phyloP scores from a whole-genome alignment of 1,140 invertebrate species.

The Daktulosphaira vitifoliae region DNA sequence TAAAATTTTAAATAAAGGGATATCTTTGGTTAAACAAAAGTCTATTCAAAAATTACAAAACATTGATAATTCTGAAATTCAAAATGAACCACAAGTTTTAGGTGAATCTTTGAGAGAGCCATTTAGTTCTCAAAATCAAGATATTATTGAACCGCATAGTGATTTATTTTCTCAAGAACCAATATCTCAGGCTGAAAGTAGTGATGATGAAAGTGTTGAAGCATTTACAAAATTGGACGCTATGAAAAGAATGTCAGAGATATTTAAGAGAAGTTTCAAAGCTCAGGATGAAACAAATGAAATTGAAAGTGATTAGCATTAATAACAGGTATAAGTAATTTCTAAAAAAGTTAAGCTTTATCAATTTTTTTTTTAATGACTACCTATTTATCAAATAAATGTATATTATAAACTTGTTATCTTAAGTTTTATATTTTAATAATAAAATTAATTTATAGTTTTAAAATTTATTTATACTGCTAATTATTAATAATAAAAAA shows the following conservation, averaged over 20 bases:
- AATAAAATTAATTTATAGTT: too few relatives aligned
- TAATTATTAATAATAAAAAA: too few relatives aligned
- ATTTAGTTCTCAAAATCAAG: neutral
- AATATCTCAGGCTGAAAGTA: neutral
- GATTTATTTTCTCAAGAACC: neutral
- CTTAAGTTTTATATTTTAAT: too few relatives aligned
- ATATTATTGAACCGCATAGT: neutral
- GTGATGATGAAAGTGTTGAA: neutral
- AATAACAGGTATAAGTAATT: too few relatives aligned
- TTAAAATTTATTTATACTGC: too few relatives aligned
- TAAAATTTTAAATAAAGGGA: neutral
- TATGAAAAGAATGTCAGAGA: conserved; percentile 16
- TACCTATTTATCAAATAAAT: too few relatives aligned
- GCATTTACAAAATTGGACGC: conserved; percentile 2
- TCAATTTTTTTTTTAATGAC: too few relatives aligned
- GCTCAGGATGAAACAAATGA: neutral
- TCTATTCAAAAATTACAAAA: neutral
- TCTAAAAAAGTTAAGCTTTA: too few relatives aligned
- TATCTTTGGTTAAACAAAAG: neutral
- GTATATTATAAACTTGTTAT: too few relatives aligned
- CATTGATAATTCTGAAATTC: neutral
- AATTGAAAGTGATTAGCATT: neutral
- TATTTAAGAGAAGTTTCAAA: conserved; percentile 18
- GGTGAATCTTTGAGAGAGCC: neutral
- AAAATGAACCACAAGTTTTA: neutral